These are phyloP conservation scores for Oryzaephilus surinamensis DNA, from an alignment of 1,140 invertebrate species.

Conservation along the genomic window DNA sequence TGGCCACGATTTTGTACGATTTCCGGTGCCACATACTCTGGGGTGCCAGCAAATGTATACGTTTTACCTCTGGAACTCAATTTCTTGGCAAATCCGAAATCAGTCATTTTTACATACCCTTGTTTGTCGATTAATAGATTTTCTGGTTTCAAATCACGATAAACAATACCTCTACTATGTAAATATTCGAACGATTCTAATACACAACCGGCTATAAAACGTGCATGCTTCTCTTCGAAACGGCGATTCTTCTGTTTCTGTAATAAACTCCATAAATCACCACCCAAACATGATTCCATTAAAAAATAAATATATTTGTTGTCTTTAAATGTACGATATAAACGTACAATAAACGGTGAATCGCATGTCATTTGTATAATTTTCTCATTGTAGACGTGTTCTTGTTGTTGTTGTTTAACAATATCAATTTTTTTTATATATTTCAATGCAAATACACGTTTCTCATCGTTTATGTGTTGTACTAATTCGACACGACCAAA, in stretches of 20 bases:
- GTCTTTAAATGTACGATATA: constrained; percentile 91
- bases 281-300: constrained; percentile 92
- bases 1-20: constrained; percentile 90
- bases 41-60: constrained; percentile 96
- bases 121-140: constrained; percentile 78
- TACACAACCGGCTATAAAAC: constrained; percentile 79
- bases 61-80: constrained; percentile 71
- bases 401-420: constrained; percentile 85
- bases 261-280: constrained; percentile 94
- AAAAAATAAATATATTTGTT: constrained; percentile 93
- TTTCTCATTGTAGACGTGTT: constrained; percentile 85
- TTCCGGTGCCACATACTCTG: constrained; percentile 86
- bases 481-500: constrained; percentile 86
- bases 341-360: constrained; percentile 43
- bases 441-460: constrained; percentile 75
- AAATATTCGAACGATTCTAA: constrained; percentile 86
- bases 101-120: constrained; percentile 92
- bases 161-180: constrained; percentile 78
- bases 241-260: constrained; percentile 57
- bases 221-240: constrained; percentile 75
- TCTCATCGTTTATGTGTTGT: constrained; percentile 45
- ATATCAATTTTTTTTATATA: constrained; percentile 88
- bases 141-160: constrained; percentile 91
- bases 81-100: constrained; percentile 96
- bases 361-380: constrained; percentile 75